A percentile compares a stretch with the other conserved stretches of the same genome.
These are phyloP conservation scores for Orussus abietinus DNA, from an alignment of 1,140 invertebrate species.

Conservation along the genomic window DNA sequence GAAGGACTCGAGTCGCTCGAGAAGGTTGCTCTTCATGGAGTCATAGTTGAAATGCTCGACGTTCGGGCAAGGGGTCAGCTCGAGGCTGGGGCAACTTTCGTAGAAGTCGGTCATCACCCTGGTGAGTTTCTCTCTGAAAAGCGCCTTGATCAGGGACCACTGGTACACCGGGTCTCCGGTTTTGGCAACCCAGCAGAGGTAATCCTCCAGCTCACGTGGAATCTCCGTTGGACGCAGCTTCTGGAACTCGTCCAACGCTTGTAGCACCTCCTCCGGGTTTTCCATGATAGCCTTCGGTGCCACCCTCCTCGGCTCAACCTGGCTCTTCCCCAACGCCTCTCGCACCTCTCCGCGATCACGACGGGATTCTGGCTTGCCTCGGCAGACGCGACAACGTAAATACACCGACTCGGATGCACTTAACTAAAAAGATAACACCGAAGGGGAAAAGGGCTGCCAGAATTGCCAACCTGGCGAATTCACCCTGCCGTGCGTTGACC, in stretches of 20 bases:
- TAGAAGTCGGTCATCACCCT: constrained; percentile 84
- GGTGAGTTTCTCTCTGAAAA: constrained; percentile 84
- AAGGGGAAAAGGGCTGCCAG: no score
- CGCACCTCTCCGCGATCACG: no score
- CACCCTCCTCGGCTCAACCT: no score
- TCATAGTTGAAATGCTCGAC: constrained; percentile 90
- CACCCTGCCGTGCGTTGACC: no score
- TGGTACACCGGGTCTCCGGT: constrained; percentile 93
- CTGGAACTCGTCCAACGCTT: constrained; percentile 78
- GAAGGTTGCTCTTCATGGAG: constrained; percentile 77
- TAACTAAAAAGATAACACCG: no score
- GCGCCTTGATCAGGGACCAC: constrained; percentile 81
- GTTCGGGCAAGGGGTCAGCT: constrained; percentile 78
- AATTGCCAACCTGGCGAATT: no score
- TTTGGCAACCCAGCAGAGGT: constrained; percentile 84
- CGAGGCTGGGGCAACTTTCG: constrained; percentile 69
- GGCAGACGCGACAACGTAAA: no score
- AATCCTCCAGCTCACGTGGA: constrained; percentile 86
- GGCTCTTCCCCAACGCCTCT: no score
- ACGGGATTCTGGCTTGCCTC: no score
- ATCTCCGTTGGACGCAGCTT: constrained; percentile 79
- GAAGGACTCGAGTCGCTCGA: constrained; percentile 80
- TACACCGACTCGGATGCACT: no score
- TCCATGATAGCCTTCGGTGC: no score
- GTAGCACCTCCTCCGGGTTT: constrained; percentile 79